Percentiles rank a stretch among this genome's conserved stretches.
phyloP scores from a whole-genome alignment of 92 coral and sea anemone genomes.

The Actinernus sp. region DNA sequence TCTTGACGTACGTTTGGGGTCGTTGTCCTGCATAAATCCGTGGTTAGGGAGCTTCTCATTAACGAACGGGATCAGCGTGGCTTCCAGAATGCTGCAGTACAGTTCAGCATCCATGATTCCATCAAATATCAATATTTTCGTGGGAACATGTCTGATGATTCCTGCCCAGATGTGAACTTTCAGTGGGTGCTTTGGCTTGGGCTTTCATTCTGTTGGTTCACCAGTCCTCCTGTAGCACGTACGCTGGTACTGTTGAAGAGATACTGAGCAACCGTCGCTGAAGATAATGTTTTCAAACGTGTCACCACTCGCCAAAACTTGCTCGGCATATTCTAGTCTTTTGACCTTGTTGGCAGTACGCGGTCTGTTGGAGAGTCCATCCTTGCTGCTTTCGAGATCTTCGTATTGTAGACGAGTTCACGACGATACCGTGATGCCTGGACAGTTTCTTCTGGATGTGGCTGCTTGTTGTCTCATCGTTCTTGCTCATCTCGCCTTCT shows the following conservation, averaged over 20 bases:
- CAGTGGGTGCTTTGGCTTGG: conserved; percentile 43
- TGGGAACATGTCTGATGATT: conserved; percentile 32
- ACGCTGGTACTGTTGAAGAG: conserved; percentile 14
- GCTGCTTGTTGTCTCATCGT: too few species aligned
- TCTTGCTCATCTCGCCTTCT: too few species aligned
- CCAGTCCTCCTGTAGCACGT: conserved; percentile 29
- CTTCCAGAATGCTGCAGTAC: conserved; percentile 16
- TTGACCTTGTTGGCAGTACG: conserved; percentile 26
- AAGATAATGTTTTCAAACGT: conserved; percentile 25
- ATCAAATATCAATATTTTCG: conserved; percentile 32
- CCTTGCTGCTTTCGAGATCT: too few species aligned
- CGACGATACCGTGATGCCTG: too few species aligned
- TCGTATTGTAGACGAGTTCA: too few species aligned
- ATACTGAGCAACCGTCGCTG: conserved; percentile 14
- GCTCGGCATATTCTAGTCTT: conserved; percentile 22
- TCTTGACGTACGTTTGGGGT: conserved; percentile 31
- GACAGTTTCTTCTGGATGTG: too few species aligned
- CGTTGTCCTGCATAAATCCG: too few species aligned
- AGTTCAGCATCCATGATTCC: conserved; percentile 45
- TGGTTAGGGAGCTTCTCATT: too few species aligned
- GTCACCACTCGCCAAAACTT: conserved; percentile 18
- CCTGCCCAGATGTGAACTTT: conserved; percentile 57
- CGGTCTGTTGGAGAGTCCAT: too few species aligned
- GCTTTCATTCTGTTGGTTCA: conserved; percentile 34
- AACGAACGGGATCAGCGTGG: conserved; percentile 33